Evolutionary conservation across 2,888 invertebrate species (phyloP).

Genomic region (Trachelus stipa): DNA sequence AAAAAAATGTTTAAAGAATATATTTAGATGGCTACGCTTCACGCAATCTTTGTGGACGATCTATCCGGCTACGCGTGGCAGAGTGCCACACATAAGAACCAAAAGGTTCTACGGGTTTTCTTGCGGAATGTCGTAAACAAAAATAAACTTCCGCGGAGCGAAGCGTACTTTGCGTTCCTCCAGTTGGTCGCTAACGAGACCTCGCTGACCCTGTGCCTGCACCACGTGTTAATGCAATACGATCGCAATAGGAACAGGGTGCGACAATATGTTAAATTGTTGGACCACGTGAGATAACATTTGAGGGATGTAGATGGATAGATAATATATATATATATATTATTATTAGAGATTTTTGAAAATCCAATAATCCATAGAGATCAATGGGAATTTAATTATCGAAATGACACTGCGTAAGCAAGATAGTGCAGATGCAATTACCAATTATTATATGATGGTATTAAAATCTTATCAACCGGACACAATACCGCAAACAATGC

Average conservation of each 20-base stretch:
- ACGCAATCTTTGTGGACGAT: neutral
- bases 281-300: neutral
- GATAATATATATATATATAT: no score
- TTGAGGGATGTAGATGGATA: neutral
- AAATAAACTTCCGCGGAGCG: neutral
- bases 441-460: neutral
- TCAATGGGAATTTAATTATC: neutral
- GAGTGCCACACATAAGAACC: neutral
- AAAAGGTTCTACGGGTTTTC: neutral
- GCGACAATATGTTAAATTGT: neutral
- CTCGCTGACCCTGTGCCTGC: neutral
- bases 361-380: neutral
- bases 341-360: neutral
- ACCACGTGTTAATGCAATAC: neutral
- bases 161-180: neutral
- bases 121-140: conserved; percentile 3
- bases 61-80: neutral
- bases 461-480: neutral
- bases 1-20: neutral
- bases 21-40: neutral
- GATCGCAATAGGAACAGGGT: neutral
- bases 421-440: neutral
- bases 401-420: neutral
- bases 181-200: neutral
- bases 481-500: neutral